Percentiles rank a stretch among this genome's conserved stretches.
These are phyloP conservation scores for Drosophila sp. DNA, from an alignment of 1,140 invertebrate species.

Conservation along the genomic window DNA sequence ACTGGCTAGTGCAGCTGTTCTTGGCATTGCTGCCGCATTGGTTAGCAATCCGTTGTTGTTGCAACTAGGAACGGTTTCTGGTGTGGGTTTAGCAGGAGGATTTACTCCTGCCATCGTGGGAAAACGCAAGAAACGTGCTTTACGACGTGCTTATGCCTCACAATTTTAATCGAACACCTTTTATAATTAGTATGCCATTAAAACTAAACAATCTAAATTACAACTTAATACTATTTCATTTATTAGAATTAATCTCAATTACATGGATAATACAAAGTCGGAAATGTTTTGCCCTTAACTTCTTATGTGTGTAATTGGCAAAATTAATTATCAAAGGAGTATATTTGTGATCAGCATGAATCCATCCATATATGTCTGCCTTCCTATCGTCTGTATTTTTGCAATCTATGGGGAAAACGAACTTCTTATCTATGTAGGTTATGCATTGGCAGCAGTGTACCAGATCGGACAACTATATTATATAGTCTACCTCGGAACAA, in stretches of 20 bases:
- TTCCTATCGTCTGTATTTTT: neutral
- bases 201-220: neutral
- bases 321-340: too few relatives aligned
- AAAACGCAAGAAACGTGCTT: conserved; percentile 77
- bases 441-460: neutral
- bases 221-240: too few relatives aligned
- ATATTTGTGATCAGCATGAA: too few relatives aligned
- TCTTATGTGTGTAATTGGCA: too few relatives aligned
- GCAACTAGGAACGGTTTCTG: conserved; percentile 88
- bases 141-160: conserved; percentile 21
- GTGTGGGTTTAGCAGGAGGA: conserved; percentile 83
- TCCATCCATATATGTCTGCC: too few relatives aligned
- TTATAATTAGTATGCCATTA: neutral
- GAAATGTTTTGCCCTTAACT: too few relatives aligned
- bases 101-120: conserved; percentile 79
- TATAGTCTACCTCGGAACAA: too few relatives aligned
- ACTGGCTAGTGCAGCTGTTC: conserved; percentile 89
- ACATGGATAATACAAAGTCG: too few relatives aligned
- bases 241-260: too few relatives aligned
- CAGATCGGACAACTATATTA: conserved; percentile 1
- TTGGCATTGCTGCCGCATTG: conserved; percentile 90
- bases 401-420: neutral
- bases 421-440: conserved; percentile 2
- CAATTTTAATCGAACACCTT: conserved; percentile 19
- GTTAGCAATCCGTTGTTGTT: conserved; percentile 90